Base-by-base conservation (phyloP, 2,888 invertebrate species). In the Oligia latruncula region DNA sequence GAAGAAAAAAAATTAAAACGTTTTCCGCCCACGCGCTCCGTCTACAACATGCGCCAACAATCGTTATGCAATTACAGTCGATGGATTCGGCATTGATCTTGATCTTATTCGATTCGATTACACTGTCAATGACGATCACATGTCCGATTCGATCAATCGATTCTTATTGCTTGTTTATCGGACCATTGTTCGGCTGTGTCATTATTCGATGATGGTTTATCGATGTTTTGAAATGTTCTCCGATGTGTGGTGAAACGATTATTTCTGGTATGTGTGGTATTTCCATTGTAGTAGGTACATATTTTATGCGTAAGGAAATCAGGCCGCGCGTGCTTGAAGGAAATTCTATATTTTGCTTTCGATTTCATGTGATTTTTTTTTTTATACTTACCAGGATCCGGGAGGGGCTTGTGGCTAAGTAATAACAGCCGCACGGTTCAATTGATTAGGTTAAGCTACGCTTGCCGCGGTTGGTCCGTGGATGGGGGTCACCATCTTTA, bases 41-140 rank as follows among this genome's bases (percentile, higher is more conserved):
- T 85, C 80, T 81, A n/a, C 82, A 73, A 78, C 85, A 89, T 88
- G 78, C 66, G 82, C 88, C 87, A 81, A 79, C 81, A 81, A 74
- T 83, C 71, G 84, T 91, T 92, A 90, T 88, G 88, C 90, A 92
- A 92, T 89, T 86, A 88, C 87, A 82, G 77, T 80, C 88, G 89
- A 90, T 89, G 84, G 89, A 90, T 91, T 90, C 90, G 93, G 80
- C 95, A 95, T 86, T 95, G 95, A 95, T 95, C 95, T 95, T 95
- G 95, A 92, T 94, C 93, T 89, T 90, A 87, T 93, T 91, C 88
- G 87, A 89, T 92, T 93, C 92, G 93, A 93, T 95, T 92, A 93
- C 93, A 92, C 88, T 91, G 89, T 87, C 90, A 87, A 85, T 88
- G 86, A 83, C 90, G 90, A 91, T 91, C 90, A 89, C 88, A 89